phyloP scores from a whole-genome alignment of 2,888 invertebrate genomes.

The Cyclophora albipunctata region DNA sequence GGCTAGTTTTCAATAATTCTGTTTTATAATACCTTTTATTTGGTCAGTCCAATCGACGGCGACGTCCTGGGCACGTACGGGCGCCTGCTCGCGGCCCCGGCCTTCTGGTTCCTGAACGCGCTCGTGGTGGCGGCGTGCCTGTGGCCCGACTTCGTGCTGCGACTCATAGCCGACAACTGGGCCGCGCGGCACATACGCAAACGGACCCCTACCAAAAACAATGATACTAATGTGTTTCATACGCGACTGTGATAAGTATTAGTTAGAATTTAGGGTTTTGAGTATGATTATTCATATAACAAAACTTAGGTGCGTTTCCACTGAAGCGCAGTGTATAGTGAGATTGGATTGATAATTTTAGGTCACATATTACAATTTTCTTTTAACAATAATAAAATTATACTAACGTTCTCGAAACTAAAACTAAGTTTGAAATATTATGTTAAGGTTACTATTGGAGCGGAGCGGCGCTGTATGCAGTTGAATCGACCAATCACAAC shows the following conservation, averaged over 20 bases:
- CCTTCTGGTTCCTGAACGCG: slow-evolving; percentile 77
- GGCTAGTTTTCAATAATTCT: background rate
- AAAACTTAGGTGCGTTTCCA: too few relatives aligned
- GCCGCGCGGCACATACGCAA: slow-evolving; percentile 11
- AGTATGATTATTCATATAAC: too few relatives aligned
- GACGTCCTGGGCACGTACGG: slow-evolving; percentile 78
- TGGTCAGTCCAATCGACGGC: slow-evolving; percentile 53
- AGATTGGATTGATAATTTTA: too few relatives aligned
- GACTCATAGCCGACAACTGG: slow-evolving; percentile 40
- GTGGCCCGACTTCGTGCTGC: slow-evolving; percentile 68
- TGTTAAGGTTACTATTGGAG: too few relatives aligned
- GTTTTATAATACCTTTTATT: slow-evolving; percentile 1
- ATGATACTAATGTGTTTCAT: slow-evolving; percentile 23
- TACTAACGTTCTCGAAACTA: too few relatives aligned
- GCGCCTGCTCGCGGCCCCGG: slow-evolving; percentile 70
- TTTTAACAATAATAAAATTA: too few relatives aligned
- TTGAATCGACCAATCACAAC: too few relatives aligned
- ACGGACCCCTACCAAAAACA: background rate
- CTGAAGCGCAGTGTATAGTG: too few relatives aligned
- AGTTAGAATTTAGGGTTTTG: too few relatives aligned
- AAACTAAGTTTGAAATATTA: too few relatives aligned
- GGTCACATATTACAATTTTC: too few relatives aligned
- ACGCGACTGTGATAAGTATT: slow-evolving; percentile 31
- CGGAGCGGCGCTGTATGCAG: too few relatives aligned
- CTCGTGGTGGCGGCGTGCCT: slow-evolving; percentile 66